Conservation (phyloP, 23 tunicate genomes). For the Ciona savignyi region DNA sequence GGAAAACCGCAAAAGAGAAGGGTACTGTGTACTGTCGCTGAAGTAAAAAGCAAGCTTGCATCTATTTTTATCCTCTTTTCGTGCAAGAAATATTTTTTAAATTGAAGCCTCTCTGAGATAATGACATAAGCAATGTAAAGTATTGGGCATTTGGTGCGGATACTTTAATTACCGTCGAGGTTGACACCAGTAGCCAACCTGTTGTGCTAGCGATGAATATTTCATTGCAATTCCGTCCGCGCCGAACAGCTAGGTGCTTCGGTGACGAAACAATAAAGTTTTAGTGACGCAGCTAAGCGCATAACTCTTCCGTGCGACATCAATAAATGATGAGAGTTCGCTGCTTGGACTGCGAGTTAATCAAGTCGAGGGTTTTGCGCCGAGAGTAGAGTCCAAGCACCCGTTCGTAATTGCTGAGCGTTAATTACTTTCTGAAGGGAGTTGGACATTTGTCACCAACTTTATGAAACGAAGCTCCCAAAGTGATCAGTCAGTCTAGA, state of each 20-base stretch:
- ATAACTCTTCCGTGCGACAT: neutral
- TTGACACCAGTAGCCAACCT: neutral
- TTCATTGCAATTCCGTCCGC: neutral
- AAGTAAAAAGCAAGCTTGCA: too few relatives aligned
- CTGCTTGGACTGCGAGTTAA: neutral
- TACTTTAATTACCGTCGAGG: neutral
- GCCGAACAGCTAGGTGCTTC: neutral
- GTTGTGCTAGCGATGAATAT: neutral
- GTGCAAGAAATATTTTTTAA: too few relatives aligned
- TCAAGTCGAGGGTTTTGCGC: neutral
- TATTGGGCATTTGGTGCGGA: neutral
- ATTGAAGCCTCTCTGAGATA: too few relatives aligned
- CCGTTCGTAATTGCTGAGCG: neutral
- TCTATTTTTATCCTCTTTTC: too few relatives aligned
- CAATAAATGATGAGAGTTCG: neutral
- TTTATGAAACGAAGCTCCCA: neutral
- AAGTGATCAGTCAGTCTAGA: too few relatives aligned
- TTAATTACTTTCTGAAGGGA: too few relatives aligned
- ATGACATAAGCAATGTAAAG: too few relatives aligned
- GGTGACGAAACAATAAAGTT: neutral
- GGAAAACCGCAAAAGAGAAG: too few relatives aligned
- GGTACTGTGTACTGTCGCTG: too few relatives aligned
- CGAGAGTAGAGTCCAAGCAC: neutral
- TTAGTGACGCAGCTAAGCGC: neutral
- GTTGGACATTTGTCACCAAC: neutral